Evolutionary conservation across 2,797 vertebrate genomes (phyloP).

Genomic region (Lacerta viridis): DNA sequence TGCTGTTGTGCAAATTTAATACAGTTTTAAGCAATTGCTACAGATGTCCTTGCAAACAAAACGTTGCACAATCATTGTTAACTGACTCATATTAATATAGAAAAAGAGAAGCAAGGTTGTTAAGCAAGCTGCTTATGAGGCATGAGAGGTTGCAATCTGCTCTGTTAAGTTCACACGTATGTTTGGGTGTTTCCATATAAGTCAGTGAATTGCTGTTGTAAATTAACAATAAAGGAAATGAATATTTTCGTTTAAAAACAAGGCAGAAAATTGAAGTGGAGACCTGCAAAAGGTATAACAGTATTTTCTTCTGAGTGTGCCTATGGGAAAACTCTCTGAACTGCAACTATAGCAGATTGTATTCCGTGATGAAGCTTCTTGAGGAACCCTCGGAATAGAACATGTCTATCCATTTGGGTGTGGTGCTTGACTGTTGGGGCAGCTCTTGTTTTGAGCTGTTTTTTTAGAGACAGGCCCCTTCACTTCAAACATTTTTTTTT

Average conservation of each 20-base stretch:
- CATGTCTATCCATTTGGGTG: too few relatives aligned
- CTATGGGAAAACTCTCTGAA: not conserved
- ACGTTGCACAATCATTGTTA: not conserved
- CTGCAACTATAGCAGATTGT: not conserved
- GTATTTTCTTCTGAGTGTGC: not conserved
- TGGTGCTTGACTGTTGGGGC: too few relatives aligned
- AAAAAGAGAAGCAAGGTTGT: not conserved
- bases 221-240: constrained; percentile 33
- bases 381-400: not conserved
- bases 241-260: constrained; percentile 8
- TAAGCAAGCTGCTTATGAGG: not conserved
- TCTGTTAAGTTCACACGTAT: constrained; percentile 13
- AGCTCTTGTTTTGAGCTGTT: too few relatives aligned
- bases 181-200: constrained; percentile 43
- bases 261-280: not conserved
- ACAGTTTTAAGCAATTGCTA: not conserved
- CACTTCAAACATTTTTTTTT: too few relatives aligned
- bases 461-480: too few relatives aligned
- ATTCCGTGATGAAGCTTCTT: not conserved
- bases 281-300: not conserved
- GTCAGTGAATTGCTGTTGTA: constrained; percentile 33
- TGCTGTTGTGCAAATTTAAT: not conserved
- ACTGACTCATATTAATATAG: not conserved
- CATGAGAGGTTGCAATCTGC: not conserved
- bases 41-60: not conserved